Evolutionary conservation across 2,888 invertebrate genomes (phyloP).

Genomic region (Thymelicus lineola): DNA sequence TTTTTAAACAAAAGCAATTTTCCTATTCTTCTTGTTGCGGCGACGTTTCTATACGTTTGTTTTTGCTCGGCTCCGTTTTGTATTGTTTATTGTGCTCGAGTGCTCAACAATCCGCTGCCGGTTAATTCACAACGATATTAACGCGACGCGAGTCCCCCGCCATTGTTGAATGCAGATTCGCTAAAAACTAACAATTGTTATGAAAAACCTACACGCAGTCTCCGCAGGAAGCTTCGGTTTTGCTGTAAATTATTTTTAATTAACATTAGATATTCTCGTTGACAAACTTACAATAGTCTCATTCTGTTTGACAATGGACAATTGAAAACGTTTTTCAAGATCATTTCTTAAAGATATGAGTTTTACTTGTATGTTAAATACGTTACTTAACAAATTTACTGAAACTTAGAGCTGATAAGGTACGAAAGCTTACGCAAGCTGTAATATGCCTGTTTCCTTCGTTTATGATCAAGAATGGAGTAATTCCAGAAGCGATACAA

Average conservation of each 20-base stretch:
- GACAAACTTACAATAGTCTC: constrained; percentile 57
- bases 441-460: constrained; percentile 6
- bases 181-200: constrained; percentile 78
- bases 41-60: constrained; percentile 79
- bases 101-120: constrained; percentile 81
- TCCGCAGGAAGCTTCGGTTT: constrained; percentile 50
- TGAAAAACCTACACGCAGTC: constrained; percentile 65
- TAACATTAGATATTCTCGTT: constrained; percentile 61
- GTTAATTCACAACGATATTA: constrained; percentile 81
- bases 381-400: constrained; percentile 17
- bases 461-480: constrained; percentile 15
- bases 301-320: constrained; percentile 45
- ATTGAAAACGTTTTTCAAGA: constrained; percentile 43
- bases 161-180: constrained; percentile 79
- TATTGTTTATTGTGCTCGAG: constrained; percentile 80
- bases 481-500: constrained; percentile 32
- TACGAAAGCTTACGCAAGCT: constrained; percentile 6
- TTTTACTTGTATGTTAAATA: neutral
- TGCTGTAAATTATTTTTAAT: constrained; percentile 64
- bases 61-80: constrained; percentile 79
- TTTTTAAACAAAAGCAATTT: constrained; percentile 84
- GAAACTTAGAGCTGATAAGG: constrained; percentile 4
- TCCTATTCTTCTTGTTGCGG: constrained; percentile 84
- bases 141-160: constrained; percentile 67
- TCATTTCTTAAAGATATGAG: constrained; percentile 26